Conservation (phyloP, 2,797 vertebrate species). For the Coreius guichenoti region DNA sequence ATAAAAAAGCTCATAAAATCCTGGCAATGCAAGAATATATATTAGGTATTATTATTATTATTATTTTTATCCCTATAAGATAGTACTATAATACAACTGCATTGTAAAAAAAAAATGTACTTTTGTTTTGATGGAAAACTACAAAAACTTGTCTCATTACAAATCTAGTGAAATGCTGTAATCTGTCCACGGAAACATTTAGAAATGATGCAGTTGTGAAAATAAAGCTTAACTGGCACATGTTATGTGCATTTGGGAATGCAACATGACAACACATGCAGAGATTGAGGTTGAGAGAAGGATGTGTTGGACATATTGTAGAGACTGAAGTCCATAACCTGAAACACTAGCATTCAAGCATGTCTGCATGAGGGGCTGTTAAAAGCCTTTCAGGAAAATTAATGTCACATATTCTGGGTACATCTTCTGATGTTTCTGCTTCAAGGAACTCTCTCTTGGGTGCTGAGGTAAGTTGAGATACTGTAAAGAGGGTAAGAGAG, state of each 20-base stretch:
- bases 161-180: background rate
- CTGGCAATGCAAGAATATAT: background rate
- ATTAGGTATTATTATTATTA: too few relatives aligned
- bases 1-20: background rate
- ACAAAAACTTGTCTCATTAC: background rate
- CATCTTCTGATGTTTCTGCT: conserved; percentile 38
- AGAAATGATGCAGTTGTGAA: background rate
- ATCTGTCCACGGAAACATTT: background rate
- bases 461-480: conserved; percentile 1
- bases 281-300: background rate
- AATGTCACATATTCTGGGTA: background rate
- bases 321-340: background rate
- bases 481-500: background rate
- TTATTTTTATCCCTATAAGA: background rate
- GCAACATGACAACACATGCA: background rate
- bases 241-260: too few relatives aligned
- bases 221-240: background rate
- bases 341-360: conserved; percentile 5
- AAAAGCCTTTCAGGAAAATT: conserved; percentile 34
- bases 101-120: background rate
- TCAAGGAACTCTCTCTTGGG: background rate
- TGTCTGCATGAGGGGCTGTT: conserved; percentile 2
- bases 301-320: background rate
- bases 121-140: background rate
- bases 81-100: background rate